Evolutionary conservation across 2,113 vertebrate species (phyloP).

Genomic region (Gallinago undulata): DNA sequence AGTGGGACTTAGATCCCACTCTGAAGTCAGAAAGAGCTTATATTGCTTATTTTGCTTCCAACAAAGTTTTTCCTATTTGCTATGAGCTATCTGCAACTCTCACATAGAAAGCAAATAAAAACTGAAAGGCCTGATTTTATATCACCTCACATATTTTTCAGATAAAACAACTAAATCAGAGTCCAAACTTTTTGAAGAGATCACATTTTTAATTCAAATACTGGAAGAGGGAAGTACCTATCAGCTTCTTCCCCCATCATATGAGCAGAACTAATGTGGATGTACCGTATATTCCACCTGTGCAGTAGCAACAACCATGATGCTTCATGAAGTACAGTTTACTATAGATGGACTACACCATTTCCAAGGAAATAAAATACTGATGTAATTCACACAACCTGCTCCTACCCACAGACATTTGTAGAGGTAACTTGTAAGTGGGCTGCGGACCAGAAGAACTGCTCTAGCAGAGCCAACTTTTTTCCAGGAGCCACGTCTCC

Average conservation of each 20-base stretch:
- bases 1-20: background rate
- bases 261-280: background rate
- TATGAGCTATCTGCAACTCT: background rate
- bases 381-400: background rate
- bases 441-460: background rate
- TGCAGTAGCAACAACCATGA: background rate
- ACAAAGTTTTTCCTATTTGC: background rate
- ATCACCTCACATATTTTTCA: background rate
- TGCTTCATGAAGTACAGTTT: background rate
- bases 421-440: background rate
- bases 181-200: background rate
- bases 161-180: background rate
- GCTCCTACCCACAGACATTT: background rate
- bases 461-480: background rate
- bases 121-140: background rate
- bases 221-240: background rate
- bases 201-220: background rate
- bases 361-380: background rate
- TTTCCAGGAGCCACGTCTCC: background rate
- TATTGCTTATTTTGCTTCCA: background rate
- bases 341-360: background rate
- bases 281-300: background rate
- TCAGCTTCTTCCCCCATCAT: background rate
- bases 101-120: background rate
- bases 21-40: background rate